These are phyloP conservation scores for Bembecia ichneumoniformis DNA, from an alignment of 2,888 invertebrate species.

Conservation along the genomic window DNA sequence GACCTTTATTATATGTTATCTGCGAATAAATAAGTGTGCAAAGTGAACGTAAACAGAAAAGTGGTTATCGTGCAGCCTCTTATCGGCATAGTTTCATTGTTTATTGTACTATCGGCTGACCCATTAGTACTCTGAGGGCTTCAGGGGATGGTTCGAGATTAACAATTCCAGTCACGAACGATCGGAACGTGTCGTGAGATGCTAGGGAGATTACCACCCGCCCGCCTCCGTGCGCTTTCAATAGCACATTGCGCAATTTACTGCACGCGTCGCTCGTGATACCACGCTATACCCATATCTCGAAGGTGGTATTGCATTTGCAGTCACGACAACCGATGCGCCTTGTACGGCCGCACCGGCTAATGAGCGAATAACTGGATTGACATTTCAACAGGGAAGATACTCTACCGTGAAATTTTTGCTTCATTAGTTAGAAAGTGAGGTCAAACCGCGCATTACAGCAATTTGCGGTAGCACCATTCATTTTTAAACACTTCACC, in stretches of 20 bases:
- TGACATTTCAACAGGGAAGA: slow-evolving; percentile 31
- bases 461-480: slow-evolving; percentile 17
- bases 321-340: slow-evolving; percentile 43
- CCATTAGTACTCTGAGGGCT: slow-evolving; percentile 17
- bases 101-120: slow-evolving; percentile 32
- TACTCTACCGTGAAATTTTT: slow-evolving; percentile 8
- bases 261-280: slow-evolving; percentile 50
- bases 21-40: slow-evolving; percentile 8
- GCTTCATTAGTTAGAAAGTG: slow-evolving; percentile 17
- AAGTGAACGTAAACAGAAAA: slow-evolving; percentile 2
- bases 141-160: slow-evolving; percentile 12
- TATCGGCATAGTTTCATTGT: slow-evolving; percentile 31
- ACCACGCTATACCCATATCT: slow-evolving; percentile 35
- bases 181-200: slow-evolving; percentile 49
- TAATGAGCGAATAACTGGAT: slow-evolving; percentile 23
- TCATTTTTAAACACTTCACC: slow-evolving; percentile 1
- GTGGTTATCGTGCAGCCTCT: slow-evolving; percentile 31
- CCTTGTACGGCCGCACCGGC: slow-evolving; percentile 14
- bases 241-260: slow-evolving; percentile 61
- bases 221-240: slow-evolving; percentile 43
- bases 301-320: slow-evolving; percentile 41
- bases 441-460: slow-evolving; percentile 4
- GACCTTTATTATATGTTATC: slow-evolving; percentile 28
- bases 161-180: slow-evolving; percentile 48
- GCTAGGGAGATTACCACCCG: slow-evolving; percentile 39